Base-by-base conservation (phyloP, 2,113 vertebrate genomes). In the Saccopteryx leptura region DNA sequence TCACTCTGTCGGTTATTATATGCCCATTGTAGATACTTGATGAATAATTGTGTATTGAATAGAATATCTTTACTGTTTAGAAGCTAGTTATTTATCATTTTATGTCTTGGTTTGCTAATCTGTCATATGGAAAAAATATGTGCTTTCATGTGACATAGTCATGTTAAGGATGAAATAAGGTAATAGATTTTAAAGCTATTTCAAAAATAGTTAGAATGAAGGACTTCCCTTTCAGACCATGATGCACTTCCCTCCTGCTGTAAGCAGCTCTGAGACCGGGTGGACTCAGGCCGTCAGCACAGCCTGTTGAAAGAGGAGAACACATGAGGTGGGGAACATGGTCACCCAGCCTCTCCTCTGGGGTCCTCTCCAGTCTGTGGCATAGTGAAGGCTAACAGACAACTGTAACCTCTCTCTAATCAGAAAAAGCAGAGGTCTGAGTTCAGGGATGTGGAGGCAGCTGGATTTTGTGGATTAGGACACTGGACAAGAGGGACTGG, bases 51-150 rank as follows among this genome's bases (percentile, higher is more conserved):
- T 72, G 3, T 90, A 68, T 81, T 75, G 84, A 86, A 31, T 63
- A 80, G 92, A 88, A 78, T 88, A 56, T 61, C 7, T 83, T 82
- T 93, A 31, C 89, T 60, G 31, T 10, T 80, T 9, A 1, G 15
- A 90, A n/a, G 19, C 15, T 76, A 50, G 10, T 86, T 92, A 39
- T 76, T 93, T 85, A 97, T 60, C 61, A 54, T 71, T 85, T 92
- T 88, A 31, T 56, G 69, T 96, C 18, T 81, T 95, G 56, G 50
- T 75, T 96, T 95, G 28, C 18, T 90, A 31, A 84, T 96, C 39
- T 76, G 9, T 65, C 15, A 63, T 81, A 52, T 84, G 58, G 56
- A 92, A 81, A 52, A 88, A 21, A 82, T n/a, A 50, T 58, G 12
- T 89, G 19, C 19, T n/a, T 95, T 78, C 28, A 69, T 48, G 31